Evolutionary conservation across 2,888 invertebrate species (phyloP), one percentile per base, ranked within the genome.

Genomic region (Hirudinaria manillensis): DNA sequence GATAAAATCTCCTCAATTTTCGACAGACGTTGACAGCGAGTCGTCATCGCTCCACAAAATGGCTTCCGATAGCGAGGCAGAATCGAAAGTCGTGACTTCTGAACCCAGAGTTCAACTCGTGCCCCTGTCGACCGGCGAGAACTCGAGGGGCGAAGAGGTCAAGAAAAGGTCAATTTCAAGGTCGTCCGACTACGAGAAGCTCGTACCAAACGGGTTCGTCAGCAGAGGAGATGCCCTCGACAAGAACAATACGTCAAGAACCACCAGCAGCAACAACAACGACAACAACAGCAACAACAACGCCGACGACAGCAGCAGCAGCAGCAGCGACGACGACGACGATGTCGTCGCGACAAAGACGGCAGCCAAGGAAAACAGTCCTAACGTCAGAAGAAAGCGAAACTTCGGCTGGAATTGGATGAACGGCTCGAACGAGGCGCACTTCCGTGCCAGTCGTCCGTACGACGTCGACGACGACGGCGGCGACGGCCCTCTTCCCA

Each of bases 281-380:
- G 21, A 53, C 53, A 72, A 7, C 70, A 45, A 45, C 38, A 38
- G 24, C 70, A 70, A 70, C 70, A n/a, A 6, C 70, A 45, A 70
- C 70, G 38, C 2, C 70, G 27, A 24, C 51, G 38, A 3, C 70
- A 34, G 38, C 45, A n/a, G 24, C 51, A 34, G 19, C 70, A 45
- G 24, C 70, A 24, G 29, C 53, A 51, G 55, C 56, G 45, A 53
- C 56, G 38, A 36, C 70, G n/a, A 70, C 3, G 45, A 53, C 56
- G 38, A 36, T 45, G n/a, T 38, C 3, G 61, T 27, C 61, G 19
- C 21, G 27, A 61, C 13, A 61, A 61, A 61, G 7, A 16, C 21
- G 61, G 61, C 24, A 61, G 27, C 61, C 13, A 19, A 16, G 16
- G 21, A 53, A 53, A n/a, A 61, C 3, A 61, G 27, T 61, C 27